These are phyloP conservation scores for Tenualosa thibaudeaui DNA, from an alignment of 2,797 vertebrate species.

Conservation along the genomic window DNA sequence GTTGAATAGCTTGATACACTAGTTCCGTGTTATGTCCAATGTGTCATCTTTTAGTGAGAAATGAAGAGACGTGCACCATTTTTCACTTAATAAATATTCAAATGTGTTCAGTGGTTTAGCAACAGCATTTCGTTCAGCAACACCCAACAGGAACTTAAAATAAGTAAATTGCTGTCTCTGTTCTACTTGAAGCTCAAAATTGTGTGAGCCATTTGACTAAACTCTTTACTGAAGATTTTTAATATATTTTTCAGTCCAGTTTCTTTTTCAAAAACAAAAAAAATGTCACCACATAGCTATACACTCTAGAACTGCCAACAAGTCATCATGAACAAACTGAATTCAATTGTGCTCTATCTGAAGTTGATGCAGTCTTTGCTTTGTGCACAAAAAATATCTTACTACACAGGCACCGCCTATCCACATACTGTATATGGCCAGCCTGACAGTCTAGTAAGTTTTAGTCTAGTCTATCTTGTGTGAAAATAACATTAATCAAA, in stretches of 20 bases:
- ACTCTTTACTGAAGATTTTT: too few relatives aligned
- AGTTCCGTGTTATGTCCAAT: not conserved
- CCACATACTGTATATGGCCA: not conserved
- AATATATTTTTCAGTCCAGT: too few relatives aligned
- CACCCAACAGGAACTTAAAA: too few relatives aligned
- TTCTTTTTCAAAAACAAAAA: too few relatives aligned
- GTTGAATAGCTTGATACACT: not conserved
- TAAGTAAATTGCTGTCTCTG: too few relatives aligned
- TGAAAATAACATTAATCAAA: not conserved
- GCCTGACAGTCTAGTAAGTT: not conserved
- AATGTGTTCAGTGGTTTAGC: too few relatives aligned
- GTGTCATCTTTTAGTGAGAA: not conserved
- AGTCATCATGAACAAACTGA: not conserved
- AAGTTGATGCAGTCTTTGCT: not conserved
- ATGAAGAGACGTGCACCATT: not conserved
- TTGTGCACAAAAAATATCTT: not conserved
- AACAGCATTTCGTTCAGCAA: too few relatives aligned
- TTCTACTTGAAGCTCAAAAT: too few relatives aligned
- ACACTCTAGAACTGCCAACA: not conserved
- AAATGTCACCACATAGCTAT: not conserved
- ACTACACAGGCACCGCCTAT: not conserved
- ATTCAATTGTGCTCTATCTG: not conserved
- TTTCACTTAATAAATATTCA: not conserved
- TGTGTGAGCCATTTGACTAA: too few relatives aligned
- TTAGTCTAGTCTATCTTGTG: not conserved